phyloP scores from a whole-genome alignment of 2,888 invertebrate species.

The Charanyca ferruginea region DNA sequence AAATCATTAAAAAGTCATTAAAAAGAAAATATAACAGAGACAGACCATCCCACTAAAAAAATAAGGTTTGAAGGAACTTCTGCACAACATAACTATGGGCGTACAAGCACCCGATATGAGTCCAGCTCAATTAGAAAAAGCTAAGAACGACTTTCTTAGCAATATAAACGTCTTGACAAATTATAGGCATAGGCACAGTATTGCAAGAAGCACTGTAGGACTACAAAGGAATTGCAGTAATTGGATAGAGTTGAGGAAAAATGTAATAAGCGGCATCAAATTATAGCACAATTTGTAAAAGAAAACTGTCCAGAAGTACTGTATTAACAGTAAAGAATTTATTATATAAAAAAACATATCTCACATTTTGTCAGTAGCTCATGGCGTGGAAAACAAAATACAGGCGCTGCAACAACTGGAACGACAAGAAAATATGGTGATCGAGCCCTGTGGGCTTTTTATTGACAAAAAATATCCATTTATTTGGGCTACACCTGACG shows the following conservation, averaged over 20 bases:
- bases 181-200: conserved; percentile 9
- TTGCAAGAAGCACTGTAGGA: conserved; percentile 13
- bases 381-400: conserved; percentile 7
- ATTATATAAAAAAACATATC: conserved; percentile 3
- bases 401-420: conserved; percentile 8
- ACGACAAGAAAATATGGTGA: neutral
- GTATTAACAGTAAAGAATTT: conserved; percentile 1
- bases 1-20: neutral
- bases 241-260: conserved; percentile 9
- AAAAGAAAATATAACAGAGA: conserved; percentile 6
- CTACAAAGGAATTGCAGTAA: conserved; percentile 15
- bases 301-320: conserved; percentile 1
- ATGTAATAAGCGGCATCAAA: conserved; percentile 16
- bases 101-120: neutral
- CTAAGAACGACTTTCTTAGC: conserved; percentile 7
- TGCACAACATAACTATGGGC: conserved; percentile 8
- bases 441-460: neutral
- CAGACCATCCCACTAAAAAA: conserved; percentile 11
- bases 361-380: conserved; percentile 12
- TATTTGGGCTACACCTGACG: too few species aligned
- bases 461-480: too few species aligned
- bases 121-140: conserved; percentile 11
- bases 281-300: conserved; percentile 16
- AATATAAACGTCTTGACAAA: conserved; percentile 12
- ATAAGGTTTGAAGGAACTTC: conserved; percentile 1